Base-by-base conservation (phyloP, 2,888 invertebrate species). In the Nematopogon swammerdamellus region DNA sequence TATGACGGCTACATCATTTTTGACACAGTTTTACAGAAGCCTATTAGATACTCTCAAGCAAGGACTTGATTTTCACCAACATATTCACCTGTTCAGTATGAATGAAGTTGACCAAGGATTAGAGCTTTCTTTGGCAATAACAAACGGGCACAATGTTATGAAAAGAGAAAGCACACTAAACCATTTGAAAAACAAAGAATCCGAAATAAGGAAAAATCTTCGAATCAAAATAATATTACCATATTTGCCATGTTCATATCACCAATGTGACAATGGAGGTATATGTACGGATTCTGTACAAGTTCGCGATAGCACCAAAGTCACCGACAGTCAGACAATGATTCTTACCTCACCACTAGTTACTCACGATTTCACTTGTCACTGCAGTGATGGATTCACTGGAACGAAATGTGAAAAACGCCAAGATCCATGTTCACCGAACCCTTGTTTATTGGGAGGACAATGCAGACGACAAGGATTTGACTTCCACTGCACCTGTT, bases 391-490 rank as follows among this genome's bases (percentile, higher is more conserved):
- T 54, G 92, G 93, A 44, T 95, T 91, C 63, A 90, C 88, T 14
- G 95, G 95, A 1, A 80, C 81, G 1, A 85, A 86, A 52, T 95
- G 95, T 67, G 91, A 92, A 60, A 88, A 88, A 60, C 83, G 92
- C 6, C 92, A 93, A 73, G 94, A 95, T 73, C 97, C 97, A 0
- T 95, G 95, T 63, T 83, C 88, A 19, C 92, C 93, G 1, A 93
- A 90, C 65, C 96, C 95, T 3, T 97, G 97, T 64, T 84, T 87
- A 56, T 84, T 85, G 58, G 91, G 91, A 52, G 94, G 91, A 0
- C 87, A 88, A 57, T 97, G 97, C 63, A 83, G 91, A 46, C 85
- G 91, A 53, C 86, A 91, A 70, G 91, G 91, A 0, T 88, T 87
- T 63, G 91, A 92, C 59, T 95, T 91, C 68, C 85, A 87, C 53